phyloP scores from a whole-genome alignment of 2,888 invertebrate species.

The Emmelina monodactyla region DNA sequence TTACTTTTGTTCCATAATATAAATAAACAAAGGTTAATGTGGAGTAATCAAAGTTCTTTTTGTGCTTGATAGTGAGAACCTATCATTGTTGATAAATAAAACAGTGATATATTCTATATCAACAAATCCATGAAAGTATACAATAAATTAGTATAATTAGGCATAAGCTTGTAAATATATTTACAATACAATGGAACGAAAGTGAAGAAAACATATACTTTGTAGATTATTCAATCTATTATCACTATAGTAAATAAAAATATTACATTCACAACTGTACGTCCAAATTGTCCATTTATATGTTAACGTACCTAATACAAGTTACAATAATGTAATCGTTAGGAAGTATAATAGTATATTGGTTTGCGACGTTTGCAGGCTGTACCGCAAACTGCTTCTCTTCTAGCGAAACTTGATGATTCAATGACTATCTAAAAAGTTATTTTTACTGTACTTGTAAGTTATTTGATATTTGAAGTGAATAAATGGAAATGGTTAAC shows the following conservation, averaged over 20 bases:
- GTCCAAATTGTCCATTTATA: slow-evolving; percentile 68
- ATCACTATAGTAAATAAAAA: slow-evolving; percentile 41
- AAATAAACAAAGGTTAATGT: no score
- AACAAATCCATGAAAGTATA: slow-evolving; percentile 16
- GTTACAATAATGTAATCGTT: slow-evolving; percentile 63
- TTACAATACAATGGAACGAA: slow-evolving; percentile 42
- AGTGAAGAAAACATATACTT: slow-evolving; percentile 39
- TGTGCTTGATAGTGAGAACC: background rate
- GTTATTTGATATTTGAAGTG: slow-evolving; percentile 67
- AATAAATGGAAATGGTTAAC: slow-evolving; percentile 66
- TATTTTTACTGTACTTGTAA: slow-evolving; percentile 65
- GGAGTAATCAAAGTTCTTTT: background rate
- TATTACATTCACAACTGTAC: slow-evolving; percentile 57
- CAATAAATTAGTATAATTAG: slow-evolving; percentile 15
- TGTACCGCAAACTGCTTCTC: slow-evolving; percentile 5
- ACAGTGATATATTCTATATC: slow-evolving; percentile 6
- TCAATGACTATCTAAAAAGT: slow-evolving; percentile 56
- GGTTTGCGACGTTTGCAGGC: slow-evolving; percentile 30
- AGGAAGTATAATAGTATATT: slow-evolving; percentile 53
- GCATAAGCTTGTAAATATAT: slow-evolving; percentile 35
- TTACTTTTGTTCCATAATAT: slow-evolving; percentile 53
- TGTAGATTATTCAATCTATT: slow-evolving; percentile 33
- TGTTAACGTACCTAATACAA: slow-evolving; percentile 64
- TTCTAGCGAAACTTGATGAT: slow-evolving; percentile 40
- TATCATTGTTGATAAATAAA: background rate